A percentile compares a stretch with the other conserved stretches of the same genome.
phyloP scores from a whole-genome alignment of 2,113 vertebrate species.

The Thermophis baileyi region DNA sequence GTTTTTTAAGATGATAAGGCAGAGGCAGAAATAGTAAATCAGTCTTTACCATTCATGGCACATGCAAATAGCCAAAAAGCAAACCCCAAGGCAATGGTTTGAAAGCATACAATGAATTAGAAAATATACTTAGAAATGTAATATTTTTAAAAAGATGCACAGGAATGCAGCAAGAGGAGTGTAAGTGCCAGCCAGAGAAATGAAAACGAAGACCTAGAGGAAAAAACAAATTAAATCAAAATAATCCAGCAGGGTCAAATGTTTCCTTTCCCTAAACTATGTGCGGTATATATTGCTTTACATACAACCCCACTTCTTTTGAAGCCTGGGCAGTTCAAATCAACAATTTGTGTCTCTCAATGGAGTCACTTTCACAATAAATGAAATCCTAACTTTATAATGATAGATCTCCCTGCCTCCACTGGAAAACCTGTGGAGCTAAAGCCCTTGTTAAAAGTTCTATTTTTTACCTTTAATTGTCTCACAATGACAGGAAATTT shows the following conservation, averaged over 20 bases:
- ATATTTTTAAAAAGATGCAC: conserved; percentile 47
- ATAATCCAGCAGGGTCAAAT: background rate
- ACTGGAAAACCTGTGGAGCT: background rate
- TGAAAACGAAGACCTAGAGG: conserved; percentile 71
- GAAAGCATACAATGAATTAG: conserved; percentile 43
- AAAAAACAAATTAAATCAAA: conserved; percentile 55
- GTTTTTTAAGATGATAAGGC: conserved; percentile 31
- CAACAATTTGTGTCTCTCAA: conserved; percentile 46
- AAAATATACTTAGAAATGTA: conserved; percentile 45
- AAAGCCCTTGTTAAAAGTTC: background rate
- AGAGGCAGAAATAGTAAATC: conserved; percentile 16
- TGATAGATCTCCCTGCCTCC: background rate
- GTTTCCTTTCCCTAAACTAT: background rate
- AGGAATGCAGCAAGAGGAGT: conserved; percentile 67
- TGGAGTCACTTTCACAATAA: background rate
- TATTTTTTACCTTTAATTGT: background rate
- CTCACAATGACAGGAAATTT: no score
- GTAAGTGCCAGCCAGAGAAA: conserved; percentile 72
- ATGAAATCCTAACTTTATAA: background rate
- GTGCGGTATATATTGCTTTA: conserved; percentile 13
- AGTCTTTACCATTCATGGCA: conserved; percentile 6
- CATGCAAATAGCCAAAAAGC: conserved; percentile 20
- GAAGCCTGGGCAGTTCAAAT: conserved; percentile 60
- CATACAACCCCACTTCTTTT: conserved; percentile 19
- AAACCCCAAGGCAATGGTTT: conserved; percentile 23